These are phyloP conservation scores for Phrynocephalus guinanensis DNA, from an alignment of 2,797 vertebrate genomes.

Conservation along the genomic window DNA sequence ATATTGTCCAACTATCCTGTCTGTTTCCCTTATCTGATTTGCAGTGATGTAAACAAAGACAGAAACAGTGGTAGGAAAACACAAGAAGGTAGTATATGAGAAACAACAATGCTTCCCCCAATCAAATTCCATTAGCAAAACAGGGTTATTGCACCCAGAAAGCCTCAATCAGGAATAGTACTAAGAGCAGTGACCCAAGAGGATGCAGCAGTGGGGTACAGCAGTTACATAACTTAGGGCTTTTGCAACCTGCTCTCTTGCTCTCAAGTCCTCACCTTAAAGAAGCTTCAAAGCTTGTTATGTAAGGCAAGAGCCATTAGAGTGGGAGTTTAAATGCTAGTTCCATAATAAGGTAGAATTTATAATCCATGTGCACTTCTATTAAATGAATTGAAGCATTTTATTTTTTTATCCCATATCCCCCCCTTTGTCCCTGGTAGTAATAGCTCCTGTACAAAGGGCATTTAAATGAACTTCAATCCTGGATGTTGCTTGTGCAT, in stretches of 20 bases:
- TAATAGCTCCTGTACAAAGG: conserved; percentile 36
- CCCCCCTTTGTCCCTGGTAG: conserved; percentile 1
- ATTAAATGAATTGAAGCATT: conserved; percentile 12
- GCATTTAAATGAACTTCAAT: conserved; percentile 38
- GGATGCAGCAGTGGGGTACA: background rate
- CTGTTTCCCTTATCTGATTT: background rate
- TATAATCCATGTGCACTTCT: conserved; percentile 21
- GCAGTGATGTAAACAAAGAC: background rate
- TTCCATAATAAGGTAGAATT: conserved; percentile 33
- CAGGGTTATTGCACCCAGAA: background rate
- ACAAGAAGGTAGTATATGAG: background rate
- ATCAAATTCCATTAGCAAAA: background rate
- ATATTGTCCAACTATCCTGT: background rate
- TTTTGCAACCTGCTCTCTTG: background rate
- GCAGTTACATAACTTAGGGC: background rate
- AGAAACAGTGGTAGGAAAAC: background rate
- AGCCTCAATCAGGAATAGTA: background rate
- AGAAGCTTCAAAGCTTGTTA: conserved; percentile 29
- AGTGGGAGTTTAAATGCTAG: conserved; percentile 38
- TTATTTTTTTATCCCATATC: conserved; percentile 30
- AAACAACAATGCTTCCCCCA: background rate
- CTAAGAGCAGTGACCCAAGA: background rate
- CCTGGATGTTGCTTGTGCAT: background rate
- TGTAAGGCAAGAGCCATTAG: conserved; percentile 35
- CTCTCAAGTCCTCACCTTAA: background rate